Evolutionary conservation across 2,113 vertebrate genomes (phyloP), one percentile per base, ranked within the genome.

Genomic region (Hiodon tergisus): DNA sequence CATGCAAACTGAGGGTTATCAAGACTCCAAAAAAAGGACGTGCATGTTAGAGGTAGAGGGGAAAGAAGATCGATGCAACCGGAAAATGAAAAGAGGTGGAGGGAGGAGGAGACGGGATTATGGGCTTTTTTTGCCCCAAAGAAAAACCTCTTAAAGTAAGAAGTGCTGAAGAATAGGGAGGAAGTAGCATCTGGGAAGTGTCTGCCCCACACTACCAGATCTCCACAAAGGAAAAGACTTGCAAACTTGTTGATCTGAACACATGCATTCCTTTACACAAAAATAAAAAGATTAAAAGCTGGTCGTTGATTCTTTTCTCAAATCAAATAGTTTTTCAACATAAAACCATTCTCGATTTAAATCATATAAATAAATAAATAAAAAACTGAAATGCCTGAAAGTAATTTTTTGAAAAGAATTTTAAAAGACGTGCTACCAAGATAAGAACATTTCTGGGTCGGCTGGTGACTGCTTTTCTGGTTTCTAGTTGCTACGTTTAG

Each of bases 1-100:
- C 97, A 99, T 98, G 96, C 97, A 99, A 98, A 95, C 94, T 94
- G 95, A 94, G 92, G 94, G 93, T 94, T 94, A 87, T 95, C 93
- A 94, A 95, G 94, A 92, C 93, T 93, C 92, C 94, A 94, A 95
- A 93, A 93, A 95, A 55, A 92, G 93, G 89, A 94, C 97, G 97
- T 97, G 96, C 97, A 99, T 95, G 93, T 94, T 93, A 95, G 90
- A 90, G 91, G 90, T 93, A 92, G 90, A 89, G 89, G 88, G 89
- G 92, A 91, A 90, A 92, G 86, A 92, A 92, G 93, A 91, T 93
- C 92, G 93, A 95, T 93, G 94, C 95, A 96, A 96, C 94, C 92
- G 91, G 91, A 93, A 95, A 94, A 87, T 88, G 91, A 97, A 87
- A 89, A 88, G 85, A 69, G 85, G 90, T 90, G 88, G 87, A 85